A percentile compares a stretch with the other conserved stretches of the same genome.
phyloP scores from a whole-genome alignment of 2,888 invertebrate species.

The Panopea generosa region DNA sequence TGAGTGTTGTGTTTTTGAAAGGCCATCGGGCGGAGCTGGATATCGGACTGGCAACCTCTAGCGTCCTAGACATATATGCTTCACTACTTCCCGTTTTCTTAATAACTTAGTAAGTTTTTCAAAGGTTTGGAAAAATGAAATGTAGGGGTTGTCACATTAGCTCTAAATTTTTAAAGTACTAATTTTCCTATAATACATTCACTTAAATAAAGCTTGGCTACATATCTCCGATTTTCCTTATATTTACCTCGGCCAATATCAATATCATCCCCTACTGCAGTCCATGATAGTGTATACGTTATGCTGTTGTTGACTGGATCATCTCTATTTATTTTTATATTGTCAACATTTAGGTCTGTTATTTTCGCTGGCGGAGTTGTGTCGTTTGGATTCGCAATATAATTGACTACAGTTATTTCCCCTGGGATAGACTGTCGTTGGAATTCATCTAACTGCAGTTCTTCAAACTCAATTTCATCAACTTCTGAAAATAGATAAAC shows the following conservation, averaged over 20 bases:
- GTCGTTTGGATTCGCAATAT: neutral
- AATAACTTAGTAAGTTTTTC: too few species aligned
- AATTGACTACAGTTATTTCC: constrained; percentile 22
- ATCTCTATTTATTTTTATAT: neutral
- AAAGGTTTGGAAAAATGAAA: too few species aligned
- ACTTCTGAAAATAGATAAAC: constrained; percentile 14
- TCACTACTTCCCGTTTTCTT: too few species aligned
- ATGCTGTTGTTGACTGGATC: neutral
- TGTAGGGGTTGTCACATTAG: too few species aligned
- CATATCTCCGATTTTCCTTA: too few species aligned
- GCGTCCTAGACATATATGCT: too few species aligned
- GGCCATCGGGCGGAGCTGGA: too few species aligned
- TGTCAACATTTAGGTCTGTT: constrained; percentile 16
- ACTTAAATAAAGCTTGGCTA: too few species aligned
- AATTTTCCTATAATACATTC: too few species aligned
- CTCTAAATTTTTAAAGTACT: too few species aligned
- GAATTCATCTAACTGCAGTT: constrained; percentile 8
- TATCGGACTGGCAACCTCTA: too few species aligned
- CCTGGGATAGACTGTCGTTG: constrained; percentile 20
- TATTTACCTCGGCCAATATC: constrained; percentile 18
- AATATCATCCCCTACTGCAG: constrained; percentile 29
- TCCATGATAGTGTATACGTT: constrained; percentile 12
- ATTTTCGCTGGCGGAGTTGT: constrained; percentile 17
- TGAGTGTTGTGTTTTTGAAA: too few species aligned
- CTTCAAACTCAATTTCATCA: constrained; percentile 5